Base-by-base conservation (phyloP, 2,113 vertebrate genomes). In the Empidonax alnorum region DNA sequence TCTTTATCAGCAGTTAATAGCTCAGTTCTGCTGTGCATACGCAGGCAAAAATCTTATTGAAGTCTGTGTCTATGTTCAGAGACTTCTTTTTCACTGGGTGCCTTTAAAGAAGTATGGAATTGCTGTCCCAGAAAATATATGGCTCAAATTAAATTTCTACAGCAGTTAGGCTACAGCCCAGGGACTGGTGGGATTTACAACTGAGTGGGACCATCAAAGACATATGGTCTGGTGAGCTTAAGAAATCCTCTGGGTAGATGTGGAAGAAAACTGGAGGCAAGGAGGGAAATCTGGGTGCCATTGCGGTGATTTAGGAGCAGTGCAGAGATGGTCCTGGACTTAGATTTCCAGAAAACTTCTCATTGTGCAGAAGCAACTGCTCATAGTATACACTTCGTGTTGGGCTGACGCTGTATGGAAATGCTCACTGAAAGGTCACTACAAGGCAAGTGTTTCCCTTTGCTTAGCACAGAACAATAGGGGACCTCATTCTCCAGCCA, bases 1-100 rank as follows among this genome's bases (percentile, higher is more conserved):
- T 63, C 71, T 94, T 93, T 78, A 93, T 91, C 94, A 94, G 71
- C 93, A 91, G 58, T 89, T 93, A 93, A 73, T 89, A 92, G 75
- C 53, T 79, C 67, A 28, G 67, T 62, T 93, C 90, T 94, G 75
- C 55, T 84, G 55, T 77, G 92, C 75, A 80, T 39, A 94, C 20
- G 0, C 53, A 33, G 69, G 50, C 58, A 94, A 84, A 91, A 76
- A 56, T 42, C 49, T 89, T 25, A 41, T 1, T 89, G 87, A 91
- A 89, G 62, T 72, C 22, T 41, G 44, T n/a, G 52, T 35, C 76
- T 87, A 73, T 50, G 56, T 90, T 90, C 86, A 90, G 68, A 86
- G 67, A 47, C 47, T 50, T 89, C 33, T n/a, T 87, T 93, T 81
- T 74, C 73, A 79, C 59, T 71, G 42, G 9, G 30, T 66, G 3